These are phyloP conservation scores for Acanthopagrus latus DNA, from an alignment of 2,797 vertebrate genomes.

Conservation along the genomic window DNA sequence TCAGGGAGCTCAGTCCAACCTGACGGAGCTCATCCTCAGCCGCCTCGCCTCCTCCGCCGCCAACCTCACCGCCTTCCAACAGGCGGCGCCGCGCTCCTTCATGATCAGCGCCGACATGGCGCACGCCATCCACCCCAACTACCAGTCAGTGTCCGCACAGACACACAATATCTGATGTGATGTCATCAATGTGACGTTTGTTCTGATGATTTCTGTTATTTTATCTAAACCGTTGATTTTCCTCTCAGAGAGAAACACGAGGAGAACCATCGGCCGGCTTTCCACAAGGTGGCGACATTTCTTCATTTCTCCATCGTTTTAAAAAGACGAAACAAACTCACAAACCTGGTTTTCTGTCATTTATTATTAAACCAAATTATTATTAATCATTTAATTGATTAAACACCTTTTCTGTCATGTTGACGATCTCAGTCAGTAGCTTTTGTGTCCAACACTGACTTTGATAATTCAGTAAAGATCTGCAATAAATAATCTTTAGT, in stretches of 20 bases:
- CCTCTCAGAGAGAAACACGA: constrained; percentile 94
- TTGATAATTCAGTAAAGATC: too few species aligned
- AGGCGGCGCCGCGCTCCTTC: constrained; percentile 93
- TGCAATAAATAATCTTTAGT: too few species aligned
- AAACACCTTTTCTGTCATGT: too few species aligned
- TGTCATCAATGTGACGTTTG: too few species aligned
- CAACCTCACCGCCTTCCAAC: constrained; percentile 93
- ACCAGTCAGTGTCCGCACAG: constrained; percentile 87
- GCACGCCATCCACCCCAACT: constrained; percentile 97
- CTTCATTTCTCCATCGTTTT: not conserved
- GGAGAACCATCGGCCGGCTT: constrained; percentile 94
- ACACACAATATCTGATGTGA: not conserved
- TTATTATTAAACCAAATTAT: too few species aligned
- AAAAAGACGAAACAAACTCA: not conserved
- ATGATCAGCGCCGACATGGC: constrained; percentile 99
- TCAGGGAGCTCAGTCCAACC: constrained; percentile 93
- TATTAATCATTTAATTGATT: too few species aligned
- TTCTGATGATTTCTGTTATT: not conserved
- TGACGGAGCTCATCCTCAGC: constrained; percentile 94
- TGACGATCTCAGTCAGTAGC: too few species aligned
- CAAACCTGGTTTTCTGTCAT: too few species aligned
- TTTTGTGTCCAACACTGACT: too few species aligned
- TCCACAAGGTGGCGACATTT: constrained; percentile 90
- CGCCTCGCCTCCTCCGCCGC: constrained; percentile 87
- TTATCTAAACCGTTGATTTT: not conserved